Evolutionary conservation across 2,888 invertebrate genomes (phyloP), one percentile per base, ranked within the genome.

Genomic region (Apeira syringaria): DNA sequence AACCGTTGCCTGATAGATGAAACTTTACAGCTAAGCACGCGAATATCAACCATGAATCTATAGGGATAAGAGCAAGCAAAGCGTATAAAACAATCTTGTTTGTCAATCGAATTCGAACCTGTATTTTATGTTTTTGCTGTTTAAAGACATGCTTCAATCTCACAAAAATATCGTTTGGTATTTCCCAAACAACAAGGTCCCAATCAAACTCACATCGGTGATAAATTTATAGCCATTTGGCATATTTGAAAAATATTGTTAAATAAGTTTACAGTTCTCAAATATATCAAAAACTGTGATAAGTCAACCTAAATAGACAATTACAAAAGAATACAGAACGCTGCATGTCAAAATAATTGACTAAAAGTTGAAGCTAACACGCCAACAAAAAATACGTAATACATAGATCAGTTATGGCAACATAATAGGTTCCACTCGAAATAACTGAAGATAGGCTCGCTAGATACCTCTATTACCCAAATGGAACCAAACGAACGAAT

Each of bases 171-270:
- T n/a, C n/a, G n/a, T n/a, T n/a, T 15, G 61, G 72, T 56, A 59
- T 64, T 68, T 54, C 65, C 68, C 56, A 56, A 30, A 40, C 49
- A 37, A 40, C 55, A 53, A 38, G n/a, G 47, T 27, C 22, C 48
- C 56, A 57, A 64, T 59, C 61, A 62, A 55, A 53, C 52, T 22
- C 54, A 50, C 40, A 52, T 49, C 37, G 57, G 35, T 53, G 35
- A 55, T 58, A 55, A 61, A 67, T 63, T 39, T 46, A 46, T 46
- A 20, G 35, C 45, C 33, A 44, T 42, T 43, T 43, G 37, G 34
- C 38, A 33, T 43, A 43, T 52, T 46, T 43, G n/a, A n/a, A n/a
- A n/a, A n/a, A n/a, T n/a, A n/a, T n/a, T n/a, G n/a, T n/a, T n/a
- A n/a, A n/a, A n/a, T n/a, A n/a, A n/a, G n/a, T n/a, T n/a, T n/a